Evolutionary conservation across 2,888 invertebrate species (phyloP).

Genomic region (Pheosia gnoma): DNA sequence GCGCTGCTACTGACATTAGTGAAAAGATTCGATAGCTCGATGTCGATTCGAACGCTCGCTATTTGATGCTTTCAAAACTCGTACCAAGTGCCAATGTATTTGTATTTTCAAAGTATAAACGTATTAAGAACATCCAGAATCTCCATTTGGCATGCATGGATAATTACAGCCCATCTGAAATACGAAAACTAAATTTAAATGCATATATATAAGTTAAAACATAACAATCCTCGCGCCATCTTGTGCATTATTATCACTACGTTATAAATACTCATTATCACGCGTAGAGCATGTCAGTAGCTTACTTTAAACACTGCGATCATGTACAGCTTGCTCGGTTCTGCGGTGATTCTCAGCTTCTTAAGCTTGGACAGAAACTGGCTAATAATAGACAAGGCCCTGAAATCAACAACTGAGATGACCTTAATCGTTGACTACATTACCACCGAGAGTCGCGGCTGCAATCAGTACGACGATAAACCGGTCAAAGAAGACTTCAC

Average conservation of each 20-base stretch:
- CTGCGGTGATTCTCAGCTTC: background rate
- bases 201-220: too few species aligned
- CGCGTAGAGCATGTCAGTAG: background rate
- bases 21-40: too few species aligned
- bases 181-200: too few species aligned
- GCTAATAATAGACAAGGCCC: background rate
- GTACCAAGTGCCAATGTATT: too few species aligned
- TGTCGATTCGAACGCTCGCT: too few species aligned
- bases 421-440: background rate
- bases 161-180: too few species aligned
- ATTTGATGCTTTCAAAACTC: too few species aligned
- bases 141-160: too few species aligned
- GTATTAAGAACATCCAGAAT: too few species aligned
- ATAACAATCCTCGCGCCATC: background rate
- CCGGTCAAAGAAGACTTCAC: conserved; percentile 4
- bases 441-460: background rate
- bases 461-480: background rate
- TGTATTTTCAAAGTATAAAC: too few species aligned
- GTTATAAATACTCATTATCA: conserved; percentile 6
- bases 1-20: too few species aligned
- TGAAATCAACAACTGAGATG: background rate
- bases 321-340: background rate
- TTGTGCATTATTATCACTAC: background rate
- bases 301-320: background rate
- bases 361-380: background rate